Conservation (phyloP, 2,888 invertebrate species). For the Chalcis sispes region DNA sequence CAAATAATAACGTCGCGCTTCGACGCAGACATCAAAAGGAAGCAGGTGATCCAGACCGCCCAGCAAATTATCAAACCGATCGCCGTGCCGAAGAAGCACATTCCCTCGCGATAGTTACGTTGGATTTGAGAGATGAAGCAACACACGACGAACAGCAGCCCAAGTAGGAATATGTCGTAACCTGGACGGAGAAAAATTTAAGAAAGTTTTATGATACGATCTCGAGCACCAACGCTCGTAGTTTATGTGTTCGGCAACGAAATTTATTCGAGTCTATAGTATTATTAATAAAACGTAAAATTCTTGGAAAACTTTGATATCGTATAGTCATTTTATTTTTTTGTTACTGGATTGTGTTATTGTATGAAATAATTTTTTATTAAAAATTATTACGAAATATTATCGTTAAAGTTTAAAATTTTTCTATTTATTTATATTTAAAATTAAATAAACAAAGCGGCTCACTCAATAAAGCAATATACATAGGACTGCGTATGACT, state of each 20-base stretch:
- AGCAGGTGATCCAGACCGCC: slow-evolving; percentile 81
- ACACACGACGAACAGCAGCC: slow-evolving; percentile 78
- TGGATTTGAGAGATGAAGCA: slow-evolving; percentile 82
- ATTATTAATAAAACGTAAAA: too few species aligned
- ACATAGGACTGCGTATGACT: slow-evolving; percentile 71
- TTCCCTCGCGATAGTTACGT: slow-evolving; percentile 83
- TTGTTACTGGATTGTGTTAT: too few species aligned
- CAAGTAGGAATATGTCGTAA: slow-evolving; percentile 81
- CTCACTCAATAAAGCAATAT: slow-evolving; percentile 76
- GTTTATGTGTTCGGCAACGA: not conserved
- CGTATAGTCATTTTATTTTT: too few species aligned
- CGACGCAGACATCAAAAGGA: slow-evolving; percentile 78
- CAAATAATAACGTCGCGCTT: slow-evolving; percentile 79
- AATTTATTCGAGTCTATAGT: too few species aligned
- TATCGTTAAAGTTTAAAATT: too few species aligned
- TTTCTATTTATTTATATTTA: too few species aligned
- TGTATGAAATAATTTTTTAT: too few species aligned
- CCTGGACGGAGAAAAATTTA: slow-evolving; percentile 75
- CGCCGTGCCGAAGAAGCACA: slow-evolving; percentile 77
- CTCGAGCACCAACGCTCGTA: not conserved
- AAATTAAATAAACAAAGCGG: too few species aligned
- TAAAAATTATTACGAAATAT: too few species aligned
- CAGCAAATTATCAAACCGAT: slow-evolving; percentile 76
- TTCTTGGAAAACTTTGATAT: too few species aligned
- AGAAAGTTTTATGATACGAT: not conserved